These are phyloP conservation scores for Bactericera cockerelli DNA, from an alignment of 1,140 invertebrate species.

Conservation along the genomic window DNA sequence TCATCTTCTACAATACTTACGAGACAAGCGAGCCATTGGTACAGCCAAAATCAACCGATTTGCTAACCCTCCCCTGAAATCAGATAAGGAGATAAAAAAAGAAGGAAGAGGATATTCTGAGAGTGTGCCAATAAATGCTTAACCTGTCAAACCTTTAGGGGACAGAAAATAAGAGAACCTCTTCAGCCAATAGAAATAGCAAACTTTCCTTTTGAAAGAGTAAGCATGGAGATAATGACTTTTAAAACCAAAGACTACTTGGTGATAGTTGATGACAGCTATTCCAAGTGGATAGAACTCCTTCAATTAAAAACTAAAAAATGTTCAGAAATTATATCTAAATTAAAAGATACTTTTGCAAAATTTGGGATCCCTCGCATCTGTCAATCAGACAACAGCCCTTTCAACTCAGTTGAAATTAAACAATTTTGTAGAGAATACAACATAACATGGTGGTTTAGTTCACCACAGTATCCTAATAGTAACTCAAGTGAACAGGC, in stretches of 20 bases:
- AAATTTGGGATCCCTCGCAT: conserved; percentile 11
- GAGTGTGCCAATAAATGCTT: background rate
- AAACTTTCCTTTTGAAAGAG: conserved; percentile 8
- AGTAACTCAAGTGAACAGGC: conserved; percentile 17
- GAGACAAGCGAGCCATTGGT: conserved; percentile 6
- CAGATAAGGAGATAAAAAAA: conserved; percentile 18
- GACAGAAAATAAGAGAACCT: conserved; percentile 5
- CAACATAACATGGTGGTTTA: conserved; percentile 9
- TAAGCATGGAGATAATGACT: conserved; percentile 7
- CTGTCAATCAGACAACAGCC: conserved; percentile 13
- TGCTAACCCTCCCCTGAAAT: conserved; percentile 14
- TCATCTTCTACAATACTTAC: conserved; percentile 14
- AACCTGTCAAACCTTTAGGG: background rate
- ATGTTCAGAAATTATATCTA: conserved; percentile 5
- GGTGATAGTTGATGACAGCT: conserved; percentile 11
- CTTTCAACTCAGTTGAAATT: conserved; percentile 10
- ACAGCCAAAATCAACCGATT: conserved; percentile 16
- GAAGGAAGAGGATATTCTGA: conserved; percentile 15
- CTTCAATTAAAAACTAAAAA: conserved; percentile 9
- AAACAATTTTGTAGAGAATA: conserved; percentile 10
- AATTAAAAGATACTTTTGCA: conserved; percentile 11
- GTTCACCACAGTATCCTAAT: conserved; percentile 16
- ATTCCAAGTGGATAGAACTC: conserved; percentile 13
- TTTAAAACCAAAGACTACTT: background rate
- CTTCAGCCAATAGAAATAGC: background rate